phyloP scores from a whole-genome alignment of 2,888 invertebrate genomes.

The Agonopterix alstromeriana region DNA sequence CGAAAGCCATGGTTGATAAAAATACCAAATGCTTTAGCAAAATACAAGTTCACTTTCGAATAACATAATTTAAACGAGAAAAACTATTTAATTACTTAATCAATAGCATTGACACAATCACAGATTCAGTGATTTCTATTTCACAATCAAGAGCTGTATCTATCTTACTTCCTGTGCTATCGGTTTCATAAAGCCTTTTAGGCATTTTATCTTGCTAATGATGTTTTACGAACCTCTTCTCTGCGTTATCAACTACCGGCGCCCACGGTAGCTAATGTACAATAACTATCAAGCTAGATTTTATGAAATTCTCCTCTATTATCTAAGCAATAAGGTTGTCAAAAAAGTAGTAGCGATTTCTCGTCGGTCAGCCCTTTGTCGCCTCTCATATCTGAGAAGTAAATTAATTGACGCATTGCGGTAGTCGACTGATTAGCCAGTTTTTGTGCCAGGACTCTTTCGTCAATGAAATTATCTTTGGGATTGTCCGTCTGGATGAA shows the following conservation, averaged over 20 bases:
- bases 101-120: conserved; percentile 6
- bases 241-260: conserved; percentile 53
- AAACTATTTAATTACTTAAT: conserved; percentile 1
- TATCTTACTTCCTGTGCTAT: conserved; percentile 45
- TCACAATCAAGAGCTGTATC: conserved; percentile 27
- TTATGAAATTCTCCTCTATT: conserved; percentile 25
- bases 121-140: not conserved
- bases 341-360: conserved; percentile 36
- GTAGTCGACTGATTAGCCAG: conserved; percentile 50
- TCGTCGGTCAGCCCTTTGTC: conserved; percentile 50
- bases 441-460: conserved; percentile 60
- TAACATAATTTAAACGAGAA: conserved; percentile 2
- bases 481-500: conserved; percentile 13
- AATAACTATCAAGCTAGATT: conserved; percentile 2
- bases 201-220: conserved; percentile 69
- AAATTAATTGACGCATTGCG: conserved; percentile 67
- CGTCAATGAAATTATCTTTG: conserved; percentile 43
- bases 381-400: conserved; percentile 56
- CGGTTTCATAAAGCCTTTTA: conserved; percentile 55
- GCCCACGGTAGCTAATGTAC: conserved; percentile 62
- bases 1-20: too few relatives aligned
- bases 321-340: conserved; percentile 22
- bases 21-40: too few relatives aligned
- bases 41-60: too few relatives aligned
- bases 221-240: conserved; percentile 67